These are phyloP conservation scores for Drosophila hamatofila DNA, from an alignment of 2,888 invertebrate genomes.

Conservation along the genomic window DNA sequence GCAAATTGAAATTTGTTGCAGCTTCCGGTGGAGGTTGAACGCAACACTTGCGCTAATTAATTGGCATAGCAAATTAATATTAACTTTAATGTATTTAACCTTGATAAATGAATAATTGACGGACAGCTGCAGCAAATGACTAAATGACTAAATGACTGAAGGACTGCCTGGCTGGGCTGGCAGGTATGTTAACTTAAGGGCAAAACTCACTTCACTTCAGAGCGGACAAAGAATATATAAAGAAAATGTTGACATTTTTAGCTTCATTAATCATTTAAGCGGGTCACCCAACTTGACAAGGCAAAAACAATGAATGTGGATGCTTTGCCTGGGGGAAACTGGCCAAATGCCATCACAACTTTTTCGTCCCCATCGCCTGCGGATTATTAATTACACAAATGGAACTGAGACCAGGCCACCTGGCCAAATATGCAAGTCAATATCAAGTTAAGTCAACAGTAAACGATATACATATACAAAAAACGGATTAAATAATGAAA, in stretches of 20 bases:
- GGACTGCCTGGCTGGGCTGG: constrained; percentile 17
- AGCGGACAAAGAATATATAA: constrained; percentile 34
- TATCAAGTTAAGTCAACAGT: constrained; percentile 38
- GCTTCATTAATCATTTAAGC: constrained; percentile 75
- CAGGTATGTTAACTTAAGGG: constrained; percentile 50
- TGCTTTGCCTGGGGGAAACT: background rate
- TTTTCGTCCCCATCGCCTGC: constrained; percentile 7
- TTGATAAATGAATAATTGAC: constrained; percentile 76
- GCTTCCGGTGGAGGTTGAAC: constrained; percentile 22
- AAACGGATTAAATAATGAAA: background rate
- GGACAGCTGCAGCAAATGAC: constrained; percentile 42
- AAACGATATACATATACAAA: constrained; percentile 2
- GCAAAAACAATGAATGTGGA: constrained; percentile 37
- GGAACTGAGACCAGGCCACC: constrained; percentile 39
- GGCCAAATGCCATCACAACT: constrained; percentile 34
- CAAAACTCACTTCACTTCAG: constrained; percentile 36
- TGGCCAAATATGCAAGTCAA: constrained; percentile 61
- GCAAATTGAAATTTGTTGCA: constrained; percentile 75
- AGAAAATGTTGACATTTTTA: constrained; percentile 64
- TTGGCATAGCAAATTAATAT: constrained; percentile 71
- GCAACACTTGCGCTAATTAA: constrained; percentile 73
- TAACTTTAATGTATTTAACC: constrained; percentile 72
- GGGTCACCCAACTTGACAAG: constrained; percentile 55
- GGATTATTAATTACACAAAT: constrained; percentile 73
- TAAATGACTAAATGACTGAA: constrained; percentile 17